Conservation (phyloP, 2,113 vertebrate species). For the Columbina picui region DNA sequence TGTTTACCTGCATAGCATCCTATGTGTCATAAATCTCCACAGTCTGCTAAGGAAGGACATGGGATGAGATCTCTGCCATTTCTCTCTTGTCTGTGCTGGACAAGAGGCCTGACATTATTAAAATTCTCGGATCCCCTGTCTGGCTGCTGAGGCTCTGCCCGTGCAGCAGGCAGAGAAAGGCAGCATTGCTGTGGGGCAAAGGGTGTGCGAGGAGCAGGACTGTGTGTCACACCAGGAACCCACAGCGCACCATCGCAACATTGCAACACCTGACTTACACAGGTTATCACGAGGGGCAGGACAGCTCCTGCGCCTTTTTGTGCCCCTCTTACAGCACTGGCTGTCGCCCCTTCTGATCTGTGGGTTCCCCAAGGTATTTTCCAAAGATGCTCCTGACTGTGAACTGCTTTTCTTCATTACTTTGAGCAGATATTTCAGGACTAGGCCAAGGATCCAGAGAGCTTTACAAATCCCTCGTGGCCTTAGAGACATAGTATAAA, state of each 20-base stretch:
- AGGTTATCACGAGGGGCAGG: neutral
- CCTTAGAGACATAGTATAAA: neutral
- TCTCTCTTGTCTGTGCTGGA: neutral
- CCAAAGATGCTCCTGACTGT: neutral
- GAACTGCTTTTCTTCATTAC: neutral
- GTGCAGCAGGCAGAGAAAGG: neutral
- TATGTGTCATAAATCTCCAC: neutral
- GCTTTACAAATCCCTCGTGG: neutral
- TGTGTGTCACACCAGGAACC: neutral
- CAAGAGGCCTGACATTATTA: fast-evolving
- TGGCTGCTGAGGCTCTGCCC: neutral
- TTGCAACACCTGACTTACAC: neutral
- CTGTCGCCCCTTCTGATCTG: fast-evolving
- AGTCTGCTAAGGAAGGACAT: neutral
- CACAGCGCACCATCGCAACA: fast-evolving
- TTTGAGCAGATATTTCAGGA: neutral
- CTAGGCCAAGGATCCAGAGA: neutral
- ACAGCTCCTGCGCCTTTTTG: neutral
- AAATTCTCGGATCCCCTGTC: neutral
- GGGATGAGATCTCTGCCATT: neutral
- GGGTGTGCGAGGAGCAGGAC: neutral
- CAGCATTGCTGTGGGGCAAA: fast-evolving
- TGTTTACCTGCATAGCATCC: neutral
- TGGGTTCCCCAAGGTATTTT: neutral
- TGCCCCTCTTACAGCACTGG: neutral